Conservation (phyloP, 1,140 invertebrate species). For the Panagrolaimus sp. region DNA sequence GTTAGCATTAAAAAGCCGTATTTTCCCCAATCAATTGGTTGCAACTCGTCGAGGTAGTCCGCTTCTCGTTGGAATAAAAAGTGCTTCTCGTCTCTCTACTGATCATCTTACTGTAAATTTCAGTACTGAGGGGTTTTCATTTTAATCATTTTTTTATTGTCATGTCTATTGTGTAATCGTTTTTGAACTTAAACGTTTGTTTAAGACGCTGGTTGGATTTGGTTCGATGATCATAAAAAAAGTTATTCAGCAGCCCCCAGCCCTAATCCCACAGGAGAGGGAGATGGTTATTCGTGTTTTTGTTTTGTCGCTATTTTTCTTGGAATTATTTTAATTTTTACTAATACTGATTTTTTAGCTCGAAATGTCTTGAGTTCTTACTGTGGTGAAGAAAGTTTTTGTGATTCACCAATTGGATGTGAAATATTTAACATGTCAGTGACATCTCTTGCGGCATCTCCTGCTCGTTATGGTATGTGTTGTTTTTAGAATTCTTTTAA, state of each 20-base stretch:
- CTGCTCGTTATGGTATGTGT: constrained; percentile 4
- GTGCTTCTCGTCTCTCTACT: constrained; percentile 80
- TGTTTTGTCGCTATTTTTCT: not conserved
- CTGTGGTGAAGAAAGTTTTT: too few relatives aligned
- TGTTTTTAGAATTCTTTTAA: too few relatives aligned
- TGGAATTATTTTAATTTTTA: not conserved
- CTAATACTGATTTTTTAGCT: not conserved
- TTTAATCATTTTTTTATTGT: constrained; percentile 16
- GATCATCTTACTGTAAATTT: constrained; percentile 97
- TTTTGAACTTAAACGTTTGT: constrained; percentile 9
- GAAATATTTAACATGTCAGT: constrained; percentile 23
- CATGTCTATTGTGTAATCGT: not conserved
- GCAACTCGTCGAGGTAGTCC: constrained; percentile 90
- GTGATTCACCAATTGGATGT: too few relatives aligned
- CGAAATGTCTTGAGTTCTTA: too few relatives aligned
- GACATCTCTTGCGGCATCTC: constrained; percentile 11
- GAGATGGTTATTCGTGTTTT: not conserved
- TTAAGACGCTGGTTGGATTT: constrained; percentile 7
- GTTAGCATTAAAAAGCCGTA: constrained; percentile 87
- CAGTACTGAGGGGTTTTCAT: too few relatives aligned
- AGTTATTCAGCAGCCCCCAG: constrained; percentile 1
- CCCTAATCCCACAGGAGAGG: not conserved
- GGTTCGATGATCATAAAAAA: constrained; percentile 11
- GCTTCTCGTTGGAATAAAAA: constrained; percentile 92
- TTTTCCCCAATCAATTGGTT: constrained; percentile 93